phyloP scores from a whole-genome alignment of 1,140 invertebrate species.

The Papilio glaucus region DNA sequence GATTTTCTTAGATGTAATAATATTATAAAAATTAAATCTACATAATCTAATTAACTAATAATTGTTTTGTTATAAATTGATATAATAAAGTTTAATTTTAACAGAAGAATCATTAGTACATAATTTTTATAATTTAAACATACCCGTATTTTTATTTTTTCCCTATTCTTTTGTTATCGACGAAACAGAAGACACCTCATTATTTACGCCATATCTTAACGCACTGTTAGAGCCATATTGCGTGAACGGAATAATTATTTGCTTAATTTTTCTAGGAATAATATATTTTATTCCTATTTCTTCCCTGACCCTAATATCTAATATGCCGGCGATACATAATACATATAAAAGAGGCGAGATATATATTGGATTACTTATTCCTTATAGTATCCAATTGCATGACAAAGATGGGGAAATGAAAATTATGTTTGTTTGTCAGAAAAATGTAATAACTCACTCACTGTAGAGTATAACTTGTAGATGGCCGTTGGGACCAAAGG shows the following conservation, averaged over 20 bases:
- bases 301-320: slow-evolving; percentile 7
- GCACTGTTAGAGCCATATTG: slow-evolving; percentile 10
- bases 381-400: background rate
- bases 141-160: no score
- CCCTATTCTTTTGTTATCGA: background rate
- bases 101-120: no score
- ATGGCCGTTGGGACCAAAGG: no score
- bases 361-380: background rate
- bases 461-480: no score
- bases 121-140: no score
- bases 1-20: no score
- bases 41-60: no score
- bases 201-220: background rate
- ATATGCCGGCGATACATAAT: no score
- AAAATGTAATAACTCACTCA: no score
- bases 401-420: background rate
- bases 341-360: background rate
- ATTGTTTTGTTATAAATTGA: no score
- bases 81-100: no score
- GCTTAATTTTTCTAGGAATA: slow-evolving; percentile 22
- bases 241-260: slow-evolving; percentile 13
- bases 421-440: background rate
- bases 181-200: slow-evolving; percentile 3
- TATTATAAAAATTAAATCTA: no score
- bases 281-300: slow-evolving; percentile 15